Percentiles rank a stretch among this genome's conserved stretches.
phyloP scores from a whole-genome alignment of 2,113 vertebrate species.

The Eurypyga helias region DNA sequence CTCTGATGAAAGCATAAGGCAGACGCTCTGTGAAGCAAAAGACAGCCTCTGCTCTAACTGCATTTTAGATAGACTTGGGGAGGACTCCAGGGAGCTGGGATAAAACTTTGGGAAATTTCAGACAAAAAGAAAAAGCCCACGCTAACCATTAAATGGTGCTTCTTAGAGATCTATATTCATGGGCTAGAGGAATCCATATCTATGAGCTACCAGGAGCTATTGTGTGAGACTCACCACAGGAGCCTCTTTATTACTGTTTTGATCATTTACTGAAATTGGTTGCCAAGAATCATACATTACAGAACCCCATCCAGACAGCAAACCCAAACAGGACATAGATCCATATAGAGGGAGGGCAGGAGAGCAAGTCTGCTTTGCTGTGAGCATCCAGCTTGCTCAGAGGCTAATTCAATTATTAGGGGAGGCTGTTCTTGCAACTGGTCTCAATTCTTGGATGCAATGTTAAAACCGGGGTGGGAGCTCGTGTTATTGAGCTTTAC shows the following conservation, averaged over 20 bases:
- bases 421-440: conserved; percentile 60
- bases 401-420: conserved; percentile 75
- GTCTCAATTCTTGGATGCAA: conserved; percentile 60
- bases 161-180: conserved; percentile 39
- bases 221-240: neutral
- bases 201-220: neutral
- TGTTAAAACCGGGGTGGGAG: conserved; percentile 60
- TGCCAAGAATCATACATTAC: conserved; percentile 12
- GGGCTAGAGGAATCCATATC: conserved; percentile 40
- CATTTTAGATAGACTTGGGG: conserved; percentile 97
- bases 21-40: conserved; percentile 95
- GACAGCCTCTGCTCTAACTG: conserved; percentile 97
- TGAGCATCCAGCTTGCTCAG: neutral
- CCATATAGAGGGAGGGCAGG: neutral
- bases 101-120: conserved; percentile 96
- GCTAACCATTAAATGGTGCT: conserved; percentile 61
- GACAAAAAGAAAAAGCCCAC: conserved; percentile 76
- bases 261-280: conserved; percentile 39
- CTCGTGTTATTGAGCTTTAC: conserved; percentile 70
- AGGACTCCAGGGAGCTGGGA: conserved; percentile 87
- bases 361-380: neutral
- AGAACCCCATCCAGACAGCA: neutral
- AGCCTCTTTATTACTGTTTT: conserved; percentile 13
- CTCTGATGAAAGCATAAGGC: conserved; percentile 99
- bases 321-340: neutral